phyloP scores from a whole-genome alignment of 2,113 vertebrate genomes.

The Cacatua alba region DNA sequence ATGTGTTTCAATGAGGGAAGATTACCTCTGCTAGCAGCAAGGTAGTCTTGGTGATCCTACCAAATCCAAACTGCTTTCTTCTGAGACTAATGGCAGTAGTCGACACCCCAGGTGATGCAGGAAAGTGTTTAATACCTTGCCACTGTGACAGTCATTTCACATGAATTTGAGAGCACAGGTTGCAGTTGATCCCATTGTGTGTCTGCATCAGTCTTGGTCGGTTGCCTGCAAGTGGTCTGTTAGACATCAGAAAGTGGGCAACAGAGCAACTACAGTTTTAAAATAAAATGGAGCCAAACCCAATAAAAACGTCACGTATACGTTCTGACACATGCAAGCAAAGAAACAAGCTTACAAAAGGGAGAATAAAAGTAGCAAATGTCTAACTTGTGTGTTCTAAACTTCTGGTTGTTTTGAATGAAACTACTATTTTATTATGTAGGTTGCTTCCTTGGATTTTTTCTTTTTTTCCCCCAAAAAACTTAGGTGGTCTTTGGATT shows the following conservation, averaged over 20 bases:
- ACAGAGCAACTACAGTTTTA: background rate
- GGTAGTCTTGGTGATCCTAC: background rate
- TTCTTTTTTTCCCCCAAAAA: background rate
- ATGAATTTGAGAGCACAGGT: background rate
- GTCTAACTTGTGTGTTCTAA: background rate
- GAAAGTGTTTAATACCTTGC: background rate
- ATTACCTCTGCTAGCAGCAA: background rate
- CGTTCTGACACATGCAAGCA: background rate
- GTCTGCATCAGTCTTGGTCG: background rate
- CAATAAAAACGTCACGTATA: background rate
- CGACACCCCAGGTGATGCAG: background rate
- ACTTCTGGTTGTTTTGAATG: background rate
- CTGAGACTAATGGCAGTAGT: background rate
- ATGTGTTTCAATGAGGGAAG: background rate
- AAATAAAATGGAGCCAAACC: background rate
- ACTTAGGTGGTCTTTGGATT: background rate
- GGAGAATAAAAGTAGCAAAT: background rate
- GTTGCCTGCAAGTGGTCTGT: background rate
- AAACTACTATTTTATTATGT: background rate
- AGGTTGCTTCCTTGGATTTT: background rate
- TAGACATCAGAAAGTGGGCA: background rate
- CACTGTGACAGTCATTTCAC: background rate
- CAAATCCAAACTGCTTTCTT: background rate
- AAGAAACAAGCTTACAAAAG: background rate
- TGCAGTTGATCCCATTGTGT: background rate